phyloP scores from a whole-genome alignment of 2,888 invertebrate genomes.

The Alviniconcha strummeri region DNA sequence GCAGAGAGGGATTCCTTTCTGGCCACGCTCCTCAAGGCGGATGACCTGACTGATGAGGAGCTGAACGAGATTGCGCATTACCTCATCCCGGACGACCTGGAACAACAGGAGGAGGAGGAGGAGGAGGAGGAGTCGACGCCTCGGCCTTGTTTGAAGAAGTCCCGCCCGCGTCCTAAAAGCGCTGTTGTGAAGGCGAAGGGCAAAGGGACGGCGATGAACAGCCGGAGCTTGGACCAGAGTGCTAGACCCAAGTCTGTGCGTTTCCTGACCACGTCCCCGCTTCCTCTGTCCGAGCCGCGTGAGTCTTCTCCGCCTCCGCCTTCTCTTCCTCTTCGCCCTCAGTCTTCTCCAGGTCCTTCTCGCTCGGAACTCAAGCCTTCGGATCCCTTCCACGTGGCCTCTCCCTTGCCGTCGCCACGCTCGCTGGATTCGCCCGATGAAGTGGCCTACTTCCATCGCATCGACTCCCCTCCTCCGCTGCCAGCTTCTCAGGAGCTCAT shows the following conservation, averaged over 20 bases:
- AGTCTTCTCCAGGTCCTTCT: neutral
- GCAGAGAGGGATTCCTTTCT: constrained; percentile 13
- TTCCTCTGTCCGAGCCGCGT: neutral
- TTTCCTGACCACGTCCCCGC: neutral
- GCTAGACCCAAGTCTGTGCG: constrained; percentile 13
- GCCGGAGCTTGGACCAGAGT: neutral
- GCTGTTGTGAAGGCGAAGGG: neutral
- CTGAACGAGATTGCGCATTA: constrained; percentile 11
- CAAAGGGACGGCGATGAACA: too few species aligned
- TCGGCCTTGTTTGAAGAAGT: constrained; percentile 1
- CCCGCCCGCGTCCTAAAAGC: neutral
- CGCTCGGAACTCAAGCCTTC: neutral
- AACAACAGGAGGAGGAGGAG: neutral
- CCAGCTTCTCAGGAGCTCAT: constrained; percentile 8
- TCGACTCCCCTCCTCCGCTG: constrained; percentile 3
- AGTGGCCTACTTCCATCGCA: neutral
- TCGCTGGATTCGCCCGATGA: constrained; percentile 6
- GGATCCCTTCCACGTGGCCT: constrained; percentile 19
- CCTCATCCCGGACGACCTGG: neutral
- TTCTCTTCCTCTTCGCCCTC: neutral
- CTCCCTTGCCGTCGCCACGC: neutral
- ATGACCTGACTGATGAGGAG: constrained; percentile 15
- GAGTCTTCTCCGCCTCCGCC: neutral
- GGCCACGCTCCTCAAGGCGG: neutral
- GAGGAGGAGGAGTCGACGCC: neutral